These are phyloP conservation scores for Calcarius lapponicus DNA, from an alignment of 2,797 vertebrate genomes.

Conservation along the genomic window DNA sequence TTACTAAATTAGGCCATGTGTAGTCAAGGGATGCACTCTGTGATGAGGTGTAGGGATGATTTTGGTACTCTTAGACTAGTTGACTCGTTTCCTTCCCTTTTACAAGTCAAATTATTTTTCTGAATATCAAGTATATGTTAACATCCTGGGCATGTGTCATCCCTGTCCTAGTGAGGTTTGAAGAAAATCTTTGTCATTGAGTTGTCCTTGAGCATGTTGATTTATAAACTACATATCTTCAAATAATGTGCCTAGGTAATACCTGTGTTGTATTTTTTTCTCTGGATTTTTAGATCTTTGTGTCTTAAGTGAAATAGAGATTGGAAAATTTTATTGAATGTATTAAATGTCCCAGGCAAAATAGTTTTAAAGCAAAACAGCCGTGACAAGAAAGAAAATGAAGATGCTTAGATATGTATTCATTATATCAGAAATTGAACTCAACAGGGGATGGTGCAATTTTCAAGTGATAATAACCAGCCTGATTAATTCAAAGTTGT, in stretches of 20 bases:
- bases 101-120: not conserved
- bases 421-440: not conserved
- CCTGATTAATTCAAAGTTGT: not conserved
- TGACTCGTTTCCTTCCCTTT: not conserved
- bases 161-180: not conserved
- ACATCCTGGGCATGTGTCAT: not conserved
- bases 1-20: accelerated
- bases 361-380: not conserved
- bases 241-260: not conserved
- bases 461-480: slow-evolving; percentile 3
- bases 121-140: not conserved
- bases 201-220: not conserved
- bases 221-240: not conserved
- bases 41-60: not conserved
- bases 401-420: not conserved
- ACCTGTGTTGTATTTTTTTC: not conserved
- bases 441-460: not conserved
- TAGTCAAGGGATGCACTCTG: not conserved
- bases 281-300: not conserved
- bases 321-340: not conserved
- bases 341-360: not conserved
- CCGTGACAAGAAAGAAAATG: not conserved
- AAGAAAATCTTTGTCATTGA: not conserved
- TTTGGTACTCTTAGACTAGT: not conserved
- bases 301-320: not conserved